Percentiles rank a stretch among this genome's conserved stretches.
Conservation (phyloP, 2,888 invertebrate genomes). For the Amphipyra berbera region DNA sequence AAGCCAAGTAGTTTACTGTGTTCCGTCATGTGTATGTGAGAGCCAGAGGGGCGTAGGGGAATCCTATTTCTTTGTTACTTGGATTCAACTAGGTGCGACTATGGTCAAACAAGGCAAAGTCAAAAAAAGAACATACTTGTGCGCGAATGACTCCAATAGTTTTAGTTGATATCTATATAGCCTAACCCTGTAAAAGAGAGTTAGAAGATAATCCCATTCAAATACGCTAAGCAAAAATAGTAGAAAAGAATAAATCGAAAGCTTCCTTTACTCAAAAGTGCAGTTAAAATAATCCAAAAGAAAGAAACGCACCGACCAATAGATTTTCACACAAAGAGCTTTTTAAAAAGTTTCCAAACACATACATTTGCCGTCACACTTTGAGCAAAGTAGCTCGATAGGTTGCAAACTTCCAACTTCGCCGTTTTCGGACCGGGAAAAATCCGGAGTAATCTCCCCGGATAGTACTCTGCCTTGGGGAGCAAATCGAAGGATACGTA, state of each 20-base stretch:
- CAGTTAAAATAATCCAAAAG: constrained; percentile 54
- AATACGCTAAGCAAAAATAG: constrained; percentile 23
- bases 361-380: constrained; percentile 61
- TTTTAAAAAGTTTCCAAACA: constrained; percentile 61
- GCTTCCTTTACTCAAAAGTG: constrained; percentile 37
- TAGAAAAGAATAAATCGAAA: constrained; percentile 20
- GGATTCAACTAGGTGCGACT: no score
- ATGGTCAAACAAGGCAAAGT: no score
- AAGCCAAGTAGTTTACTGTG: no score
- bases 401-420: constrained; percentile 66
- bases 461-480: constrained; percentile 61
- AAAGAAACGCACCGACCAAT: constrained; percentile 46
- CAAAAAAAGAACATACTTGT: background rate
- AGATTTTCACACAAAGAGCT: constrained; percentile 58
- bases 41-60: no score
- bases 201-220: constrained; percentile 11
- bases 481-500: constrained; percentile 38
- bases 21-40: no score
- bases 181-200: background rate
- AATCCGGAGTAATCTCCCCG: constrained; percentile 66
- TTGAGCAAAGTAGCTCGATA: constrained; percentile 61
- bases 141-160: background rate
- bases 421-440: constrained; percentile 60
- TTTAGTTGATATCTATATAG: no score
- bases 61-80: no score